A percentile compares a stretch with the other conserved stretches of the same genome.
Evolutionary conservation across 2,113 vertebrate genomes (phyloP).

Genomic region (Syrmaticus mikado): DNA sequence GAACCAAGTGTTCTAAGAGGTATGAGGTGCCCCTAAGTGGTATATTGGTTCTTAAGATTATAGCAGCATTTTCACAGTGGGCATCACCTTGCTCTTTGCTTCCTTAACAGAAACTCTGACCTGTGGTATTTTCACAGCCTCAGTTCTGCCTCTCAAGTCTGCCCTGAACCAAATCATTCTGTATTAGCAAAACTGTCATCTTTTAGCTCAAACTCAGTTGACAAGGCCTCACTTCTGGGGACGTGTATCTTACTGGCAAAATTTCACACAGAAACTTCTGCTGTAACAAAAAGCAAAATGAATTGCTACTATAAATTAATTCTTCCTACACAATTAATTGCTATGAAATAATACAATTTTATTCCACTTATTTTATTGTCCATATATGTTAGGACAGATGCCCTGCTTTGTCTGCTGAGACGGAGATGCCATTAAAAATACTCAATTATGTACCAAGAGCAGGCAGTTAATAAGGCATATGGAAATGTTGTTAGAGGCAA

Average conservation of each 20-base stretch:
- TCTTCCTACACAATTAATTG: slow-evolving; percentile 30
- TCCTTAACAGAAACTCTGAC: not conserved
- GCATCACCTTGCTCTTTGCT: not conserved
- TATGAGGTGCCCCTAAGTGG: not conserved
- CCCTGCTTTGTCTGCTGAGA: slow-evolving; percentile 10
- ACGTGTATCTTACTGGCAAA: not conserved
- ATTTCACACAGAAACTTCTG: not conserved
- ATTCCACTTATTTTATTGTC: not conserved
- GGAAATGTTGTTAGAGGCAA: not conserved
- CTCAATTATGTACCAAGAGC: slow-evolving; percentile 14
- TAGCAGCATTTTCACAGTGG: not conserved
- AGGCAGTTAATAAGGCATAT: slow-evolving; percentile 4
- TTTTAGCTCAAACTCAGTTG: not conserved
- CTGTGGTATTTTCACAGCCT: not conserved
- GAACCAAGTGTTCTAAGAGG: not conserved
- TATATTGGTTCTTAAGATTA: not conserved
- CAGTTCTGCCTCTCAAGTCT: not conserved
- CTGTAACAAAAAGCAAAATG: not conserved
- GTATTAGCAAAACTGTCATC: not conserved
- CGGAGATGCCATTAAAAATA: slow-evolving; percentile 31
- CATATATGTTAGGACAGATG: slow-evolving; percentile 32
- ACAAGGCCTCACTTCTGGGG: not conserved
- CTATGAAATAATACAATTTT: slow-evolving; percentile 2
- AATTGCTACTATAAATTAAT: slow-evolving; percentile 11
- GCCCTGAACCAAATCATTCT: not conserved